Evolutionary conservation across 1,140 invertebrate species (phyloP), one percentile per base, ranked within the genome.

Genomic region (Hirudo medicinalis): DNA sequence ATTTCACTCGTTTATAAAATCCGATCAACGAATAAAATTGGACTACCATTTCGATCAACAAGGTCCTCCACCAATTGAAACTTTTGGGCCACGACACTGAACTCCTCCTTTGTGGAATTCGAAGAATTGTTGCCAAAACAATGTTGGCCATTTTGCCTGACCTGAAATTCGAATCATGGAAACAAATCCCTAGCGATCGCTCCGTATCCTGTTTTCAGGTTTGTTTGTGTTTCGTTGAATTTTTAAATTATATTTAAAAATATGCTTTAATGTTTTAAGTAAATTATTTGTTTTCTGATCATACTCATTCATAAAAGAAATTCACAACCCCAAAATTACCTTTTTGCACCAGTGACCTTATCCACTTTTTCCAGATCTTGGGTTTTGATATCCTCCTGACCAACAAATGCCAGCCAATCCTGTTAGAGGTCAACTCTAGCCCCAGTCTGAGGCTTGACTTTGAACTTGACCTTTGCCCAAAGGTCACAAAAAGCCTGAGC

Each of bases 341-440:
- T 54, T 22, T 70, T 53, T 19, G 54, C 43, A 19, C 53, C 69
- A 69, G 55, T 71, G 22, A 22, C 29, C 36, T 32, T 43, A 71
- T 27, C 25, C 20, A 32, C 22, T 68, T 67, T 69, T 75, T 76
- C 15, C 75, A 84, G 83, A 83, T 84, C 40, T 76, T 84, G 54
- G 83, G 83, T 11, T 84, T 85, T 75, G 83, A 85, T 73, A 81
- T 85, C 22, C 74, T 85, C 29, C 74, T 85, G 9, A 66, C 78
- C 25, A 75, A 80, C n/a, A 77, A 83, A 72, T 77, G 83, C 0
- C 76, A 75, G 20, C 84, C 83, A 9, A 78, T 83, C 63, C 73
- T 85, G 19, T 76, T 85, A 36, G 84, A 85, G 75, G 82, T 85
- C 15, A 85, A 85, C 74, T 77, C 83, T 25, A 81, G 81, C 71